Conservation (phyloP, 2,888 invertebrate genomes). For the Hecatera dysodea region DNA sequence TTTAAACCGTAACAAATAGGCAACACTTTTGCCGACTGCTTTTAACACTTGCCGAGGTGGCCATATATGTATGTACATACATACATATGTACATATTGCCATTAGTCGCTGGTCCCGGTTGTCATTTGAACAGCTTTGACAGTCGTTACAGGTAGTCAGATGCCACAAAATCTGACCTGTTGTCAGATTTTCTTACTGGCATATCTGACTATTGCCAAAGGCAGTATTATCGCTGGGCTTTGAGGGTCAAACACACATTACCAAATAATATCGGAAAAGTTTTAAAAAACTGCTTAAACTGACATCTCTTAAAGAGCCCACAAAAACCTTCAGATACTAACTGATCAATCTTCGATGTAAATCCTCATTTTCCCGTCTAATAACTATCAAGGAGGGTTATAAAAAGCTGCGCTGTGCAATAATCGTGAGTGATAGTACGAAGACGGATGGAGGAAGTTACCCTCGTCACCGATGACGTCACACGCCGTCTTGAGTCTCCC, state of each 20-base stretch:
- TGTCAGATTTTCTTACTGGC: too few species aligned
- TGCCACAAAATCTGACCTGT: too few species aligned
- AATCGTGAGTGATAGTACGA: slow-evolving; percentile 77
- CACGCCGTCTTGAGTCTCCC: slow-evolving; percentile 24
- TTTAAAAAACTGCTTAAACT: background rate
- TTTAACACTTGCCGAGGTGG: too few species aligned
- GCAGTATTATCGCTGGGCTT: too few species aligned
- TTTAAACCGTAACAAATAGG: background rate
- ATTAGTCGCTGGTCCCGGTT: too few species aligned
- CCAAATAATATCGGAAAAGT: background rate
- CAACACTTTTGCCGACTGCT: background rate
- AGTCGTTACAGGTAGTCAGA: too few species aligned
- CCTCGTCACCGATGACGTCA: slow-evolving; percentile 72
- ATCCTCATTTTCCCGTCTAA: slow-evolving; percentile 50
- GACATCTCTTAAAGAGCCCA: background rate
- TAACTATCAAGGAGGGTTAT: slow-evolving; percentile 52
- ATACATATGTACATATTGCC: too few species aligned
- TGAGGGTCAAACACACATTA: too few species aligned
- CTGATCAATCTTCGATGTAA: slow-evolving; percentile 56
- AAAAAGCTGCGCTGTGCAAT: slow-evolving; percentile 58
- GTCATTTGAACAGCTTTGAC: too few species aligned
- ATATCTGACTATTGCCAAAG: too few species aligned
- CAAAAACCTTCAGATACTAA: slow-evolving; percentile 17
- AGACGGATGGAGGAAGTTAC: slow-evolving; percentile 69
- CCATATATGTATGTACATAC: too few species aligned